Evolutionary conservation across 2,797 vertebrate genomes (phyloP).

Genomic region (Hydrocynus forskahlii): DNA sequence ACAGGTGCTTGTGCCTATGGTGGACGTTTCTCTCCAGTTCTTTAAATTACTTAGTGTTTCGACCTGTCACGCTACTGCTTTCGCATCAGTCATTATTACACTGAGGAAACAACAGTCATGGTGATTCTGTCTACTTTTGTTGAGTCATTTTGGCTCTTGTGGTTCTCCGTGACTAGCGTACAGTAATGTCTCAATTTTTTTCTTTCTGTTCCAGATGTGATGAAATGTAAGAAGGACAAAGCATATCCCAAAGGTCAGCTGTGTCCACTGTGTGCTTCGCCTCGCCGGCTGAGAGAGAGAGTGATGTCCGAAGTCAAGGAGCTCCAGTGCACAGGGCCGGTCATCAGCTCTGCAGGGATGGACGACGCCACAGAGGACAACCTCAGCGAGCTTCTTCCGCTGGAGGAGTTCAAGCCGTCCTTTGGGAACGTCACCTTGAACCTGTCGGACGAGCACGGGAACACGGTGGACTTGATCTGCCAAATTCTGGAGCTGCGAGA

Average conservation of each 20-base stretch:
- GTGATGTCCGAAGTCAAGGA: constrained; percentile 79
- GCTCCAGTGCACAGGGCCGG: constrained; percentile 78
- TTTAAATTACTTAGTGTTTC: neutral
- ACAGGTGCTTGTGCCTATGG: too few species aligned
- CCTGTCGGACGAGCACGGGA: constrained; percentile 89
- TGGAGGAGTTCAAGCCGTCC: constrained; percentile 70
- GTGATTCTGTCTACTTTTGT: too few species aligned
- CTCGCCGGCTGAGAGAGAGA: constrained; percentile 73
- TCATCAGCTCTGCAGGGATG: constrained; percentile 76
- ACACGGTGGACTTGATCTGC: constrained; percentile 83
- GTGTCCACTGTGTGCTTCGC: constrained; percentile 84
- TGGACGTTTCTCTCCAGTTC: neutral
- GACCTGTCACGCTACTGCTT: too few species aligned
- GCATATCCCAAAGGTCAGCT: constrained; percentile 79
- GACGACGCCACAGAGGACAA: constrained; percentile 63
- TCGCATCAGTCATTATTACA: too few species aligned
- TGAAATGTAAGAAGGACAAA: constrained; percentile 90
- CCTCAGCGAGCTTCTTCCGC: constrained; percentile 64
- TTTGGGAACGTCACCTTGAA: constrained; percentile 81
- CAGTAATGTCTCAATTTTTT: neutral
- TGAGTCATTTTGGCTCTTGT: too few species aligned
- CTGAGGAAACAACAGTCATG: too few species aligned
- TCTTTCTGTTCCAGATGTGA: constrained; percentile 75
- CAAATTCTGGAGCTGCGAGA: constrained; percentile 75
- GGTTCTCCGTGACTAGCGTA: neutral